Conservation (phyloP, 2,113 vertebrate genomes). For the Osmerus eperlanus region DNA sequence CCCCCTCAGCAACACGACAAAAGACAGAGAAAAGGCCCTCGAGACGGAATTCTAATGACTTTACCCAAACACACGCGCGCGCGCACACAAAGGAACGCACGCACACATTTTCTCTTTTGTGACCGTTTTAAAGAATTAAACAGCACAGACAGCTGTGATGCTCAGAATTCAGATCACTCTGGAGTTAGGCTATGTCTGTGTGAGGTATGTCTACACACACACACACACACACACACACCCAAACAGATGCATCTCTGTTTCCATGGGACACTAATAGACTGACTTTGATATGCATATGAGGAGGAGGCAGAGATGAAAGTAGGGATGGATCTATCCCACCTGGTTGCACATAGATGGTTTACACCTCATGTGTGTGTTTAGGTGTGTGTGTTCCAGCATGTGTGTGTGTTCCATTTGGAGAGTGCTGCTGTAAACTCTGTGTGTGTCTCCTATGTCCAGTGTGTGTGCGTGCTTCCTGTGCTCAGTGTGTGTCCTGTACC, state of each 20-base stretch:
- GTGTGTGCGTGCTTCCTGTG: too few relatives aligned
- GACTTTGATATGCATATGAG: neutral
- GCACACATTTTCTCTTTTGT: neutral
- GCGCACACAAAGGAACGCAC: slow-evolving; percentile 27
- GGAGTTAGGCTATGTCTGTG: slow-evolving; percentile 30
- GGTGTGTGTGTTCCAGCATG: too few relatives aligned
- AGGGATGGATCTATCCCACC: too few relatives aligned
- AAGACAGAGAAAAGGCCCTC: slow-evolving; percentile 26
- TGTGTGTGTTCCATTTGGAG: too few relatives aligned
- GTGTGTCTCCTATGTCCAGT: too few relatives aligned
- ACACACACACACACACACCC: slow-evolving; percentile 30
- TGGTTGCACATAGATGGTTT: too few relatives aligned
- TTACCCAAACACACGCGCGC: slow-evolving; percentile 10
- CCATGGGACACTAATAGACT: too few relatives aligned
- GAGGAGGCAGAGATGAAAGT: too few relatives aligned
- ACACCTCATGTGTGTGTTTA: too few relatives aligned
- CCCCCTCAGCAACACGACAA: slow-evolving; percentile 23
- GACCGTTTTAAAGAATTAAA: too few relatives aligned
- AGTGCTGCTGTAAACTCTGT: too few relatives aligned
- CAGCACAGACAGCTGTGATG: slow-evolving; percentile 11
- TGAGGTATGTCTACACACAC: neutral
- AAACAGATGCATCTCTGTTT: neutral
- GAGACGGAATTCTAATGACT: slow-evolving; percentile 25
- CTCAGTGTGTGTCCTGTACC: too few relatives aligned
- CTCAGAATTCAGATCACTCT: neutral